Percentiles rank a stretch among this genome's conserved stretches.
phyloP scores from a whole-genome alignment of 2,113 vertebrate species.

The Oreochromis niloticus region DNA sequence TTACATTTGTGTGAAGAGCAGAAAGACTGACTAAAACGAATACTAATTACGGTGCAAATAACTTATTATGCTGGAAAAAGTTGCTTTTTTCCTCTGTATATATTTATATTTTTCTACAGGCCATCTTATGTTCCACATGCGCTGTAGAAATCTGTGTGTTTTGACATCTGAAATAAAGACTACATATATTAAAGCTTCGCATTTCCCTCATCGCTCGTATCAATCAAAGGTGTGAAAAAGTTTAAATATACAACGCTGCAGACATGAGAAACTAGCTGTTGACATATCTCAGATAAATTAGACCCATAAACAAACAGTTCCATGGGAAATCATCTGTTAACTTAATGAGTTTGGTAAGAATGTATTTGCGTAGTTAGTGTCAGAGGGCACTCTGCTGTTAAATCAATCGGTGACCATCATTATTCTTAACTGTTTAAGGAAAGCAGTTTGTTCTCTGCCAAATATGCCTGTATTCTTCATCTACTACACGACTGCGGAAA shows the following conservation, averaged over 20 bases:
- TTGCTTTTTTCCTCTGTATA: background rate
- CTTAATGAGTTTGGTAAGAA: slow-evolving; percentile 28
- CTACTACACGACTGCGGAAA: background rate
- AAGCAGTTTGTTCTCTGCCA: slow-evolving; percentile 12
- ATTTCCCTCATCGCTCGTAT: slow-evolving; percentile 38
- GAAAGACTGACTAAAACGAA: background rate
- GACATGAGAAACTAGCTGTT: slow-evolving; percentile 54
- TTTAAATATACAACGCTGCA: slow-evolving; percentile 46
- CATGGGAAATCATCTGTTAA: slow-evolving; percentile 45
- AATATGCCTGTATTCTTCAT: background rate
- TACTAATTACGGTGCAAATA: background rate
- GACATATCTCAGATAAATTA: slow-evolving; percentile 48
- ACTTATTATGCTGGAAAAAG: background rate
- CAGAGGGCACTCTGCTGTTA: slow-evolving; percentile 19
- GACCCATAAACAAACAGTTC: slow-evolving; percentile 51
- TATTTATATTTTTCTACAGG: background rate
- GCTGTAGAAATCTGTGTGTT: background rate
- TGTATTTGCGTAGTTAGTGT: slow-evolving; percentile 21
- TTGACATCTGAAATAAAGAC: slow-evolving; percentile 32
- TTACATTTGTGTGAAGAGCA: background rate
- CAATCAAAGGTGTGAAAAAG: slow-evolving; percentile 31
- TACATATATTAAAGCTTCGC: slow-evolving; percentile 13
- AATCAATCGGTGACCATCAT: slow-evolving; percentile 27
- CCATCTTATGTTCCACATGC: background rate
- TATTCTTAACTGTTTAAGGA: slow-evolving; percentile 19